Base-by-base conservation (phyloP, 2,797 vertebrate species). In the Aratinga solstitialis region DNA sequence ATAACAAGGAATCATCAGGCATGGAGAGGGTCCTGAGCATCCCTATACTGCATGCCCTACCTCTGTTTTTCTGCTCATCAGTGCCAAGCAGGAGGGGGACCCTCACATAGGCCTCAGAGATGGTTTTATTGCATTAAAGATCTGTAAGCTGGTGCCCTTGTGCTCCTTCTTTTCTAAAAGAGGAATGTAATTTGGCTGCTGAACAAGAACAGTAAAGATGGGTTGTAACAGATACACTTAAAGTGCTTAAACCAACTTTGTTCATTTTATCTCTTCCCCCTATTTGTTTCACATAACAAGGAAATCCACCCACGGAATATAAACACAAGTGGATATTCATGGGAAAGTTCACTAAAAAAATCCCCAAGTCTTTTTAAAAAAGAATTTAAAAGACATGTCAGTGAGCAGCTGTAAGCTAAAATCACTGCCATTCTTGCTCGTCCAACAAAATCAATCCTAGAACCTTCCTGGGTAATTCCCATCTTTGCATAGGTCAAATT, bases 101-200 rank as follows among this genome's bases (percentile, higher is more conserved):
- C 71, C 84, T 93, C 80, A 42, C 36, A 38, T 1, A 74, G 48
- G 16, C 81, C 82, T 66, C 84, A 72, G 73, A 80, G 40, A 69
- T 2, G 3, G 34, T 38, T 78, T 66, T 59, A 66, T 51, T 89
- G 65, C 62, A n/a, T 62, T 50, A 32, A 75, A 84, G 38, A 81
- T 38, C 91, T 85, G 80, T 21, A 84, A 96, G 94, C 73, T 91
- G 83, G 50, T 95, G 84, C 67, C 87, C 61, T 83, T 61, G 58
- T 92, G 67, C 34, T 96, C 87, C 76, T 71, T 79, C 81, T 95
- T 90, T 87, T 75, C 50, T 62, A 48, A 50, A 74, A 89, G 43
- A 94, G 88, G 86, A 97, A 97, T 95, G 89, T 7, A 13, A 65
- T 88, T 84, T 97, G 96, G 96, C 96, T 93, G 50, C 93, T 74